Conservation (phyloP, 2,888 invertebrate species). For the Pammene aurita region DNA sequence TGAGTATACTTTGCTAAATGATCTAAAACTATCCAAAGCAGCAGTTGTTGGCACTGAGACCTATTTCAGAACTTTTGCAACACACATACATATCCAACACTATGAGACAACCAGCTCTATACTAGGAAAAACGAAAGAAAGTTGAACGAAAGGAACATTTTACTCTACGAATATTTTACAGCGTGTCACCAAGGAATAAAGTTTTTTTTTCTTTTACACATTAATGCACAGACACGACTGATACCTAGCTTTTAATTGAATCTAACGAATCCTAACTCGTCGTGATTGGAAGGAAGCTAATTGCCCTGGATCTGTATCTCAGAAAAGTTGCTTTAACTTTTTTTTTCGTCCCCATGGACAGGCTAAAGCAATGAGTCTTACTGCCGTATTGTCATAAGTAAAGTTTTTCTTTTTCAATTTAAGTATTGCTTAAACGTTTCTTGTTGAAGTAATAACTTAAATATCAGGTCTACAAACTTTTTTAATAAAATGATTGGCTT, state of each 20-base stretch:
- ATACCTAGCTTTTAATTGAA: conserved; percentile 18
- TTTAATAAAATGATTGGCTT: conserved; percentile 10
- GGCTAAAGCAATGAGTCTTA: no score
- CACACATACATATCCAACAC: neutral
- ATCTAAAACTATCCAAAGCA: neutral
- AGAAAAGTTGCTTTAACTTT: neutral
- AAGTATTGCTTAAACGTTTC: neutral
- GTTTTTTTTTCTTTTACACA: no score
- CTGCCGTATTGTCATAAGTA: no score
- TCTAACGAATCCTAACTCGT: conserved; percentile 27
- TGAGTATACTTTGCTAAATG: neutral
- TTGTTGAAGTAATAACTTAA: conserved; percentile 7
- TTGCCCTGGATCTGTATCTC: conserved; percentile 8
- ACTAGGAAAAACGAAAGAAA: conserved; percentile 4
- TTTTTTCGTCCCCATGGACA: no score
- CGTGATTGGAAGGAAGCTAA: conserved; percentile 27
- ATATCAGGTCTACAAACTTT: conserved; percentile 8
- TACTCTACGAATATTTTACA: neutral
- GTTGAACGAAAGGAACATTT: neutral
- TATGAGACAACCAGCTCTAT: neutral
- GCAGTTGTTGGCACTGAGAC: neutral
- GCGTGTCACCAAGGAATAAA: neutral
- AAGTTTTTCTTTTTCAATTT: no score
- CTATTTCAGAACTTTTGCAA: conserved; percentile 10
- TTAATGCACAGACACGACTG: neutral